Conservation (phyloP, 2,797 vertebrate species). For the Leptoclinus maculatus region DNA sequence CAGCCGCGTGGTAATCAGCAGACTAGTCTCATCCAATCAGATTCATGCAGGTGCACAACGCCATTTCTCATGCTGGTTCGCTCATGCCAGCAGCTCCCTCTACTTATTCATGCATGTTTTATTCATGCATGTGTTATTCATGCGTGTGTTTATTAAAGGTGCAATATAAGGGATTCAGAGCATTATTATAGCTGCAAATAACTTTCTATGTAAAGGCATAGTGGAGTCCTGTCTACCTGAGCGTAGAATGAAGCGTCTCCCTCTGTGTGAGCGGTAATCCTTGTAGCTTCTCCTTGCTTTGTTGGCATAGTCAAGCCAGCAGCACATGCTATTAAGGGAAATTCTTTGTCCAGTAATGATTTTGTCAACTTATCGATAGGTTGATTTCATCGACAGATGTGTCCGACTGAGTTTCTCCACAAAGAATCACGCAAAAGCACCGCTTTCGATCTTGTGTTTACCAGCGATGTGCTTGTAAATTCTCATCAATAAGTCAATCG, state of each 20-base stretch:
- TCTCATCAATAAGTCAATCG: not conserved
- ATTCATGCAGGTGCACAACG: not conserved
- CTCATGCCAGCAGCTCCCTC: not conserved
- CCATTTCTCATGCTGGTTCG: not conserved
- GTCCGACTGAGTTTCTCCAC: not conserved
- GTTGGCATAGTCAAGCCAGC: too few species aligned
- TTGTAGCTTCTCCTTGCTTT: too few species aligned
- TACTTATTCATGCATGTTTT: not conserved
- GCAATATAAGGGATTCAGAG: too few species aligned
- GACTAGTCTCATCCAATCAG: not conserved
- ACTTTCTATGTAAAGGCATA: not conserved
- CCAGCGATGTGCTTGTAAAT: not conserved
- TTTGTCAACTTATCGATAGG: too few species aligned
- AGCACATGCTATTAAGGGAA: too few species aligned
- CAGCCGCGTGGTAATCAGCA: slow-evolving; percentile 21
- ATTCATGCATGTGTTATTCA: not conserved
- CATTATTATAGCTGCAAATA: not conserved
- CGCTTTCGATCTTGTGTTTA: not conserved
- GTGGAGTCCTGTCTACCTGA: too few species aligned
- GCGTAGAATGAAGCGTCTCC: too few species aligned
- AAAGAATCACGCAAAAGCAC: not conserved
- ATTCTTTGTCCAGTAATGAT: too few species aligned
- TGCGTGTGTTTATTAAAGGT: not conserved
- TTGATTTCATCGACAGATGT: too few species aligned
- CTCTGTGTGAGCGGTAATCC: too few species aligned